phyloP scores from a whole-genome alignment of 2,113 vertebrate genomes.

The Theropithecus gelada region DNA sequence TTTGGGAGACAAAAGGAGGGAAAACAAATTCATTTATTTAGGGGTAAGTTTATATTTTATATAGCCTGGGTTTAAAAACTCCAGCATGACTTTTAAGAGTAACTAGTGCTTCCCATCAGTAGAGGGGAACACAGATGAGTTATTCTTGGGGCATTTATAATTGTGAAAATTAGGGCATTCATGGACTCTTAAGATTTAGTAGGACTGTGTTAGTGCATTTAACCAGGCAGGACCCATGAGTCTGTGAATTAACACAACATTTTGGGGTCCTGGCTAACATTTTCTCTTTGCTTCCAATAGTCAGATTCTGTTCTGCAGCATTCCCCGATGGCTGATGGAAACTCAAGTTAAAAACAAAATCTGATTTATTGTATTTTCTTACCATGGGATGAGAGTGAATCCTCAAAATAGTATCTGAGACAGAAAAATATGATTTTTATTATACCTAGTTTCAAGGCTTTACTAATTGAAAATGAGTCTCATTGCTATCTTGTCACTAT shows the following conservation, averaged over 20 bases:
- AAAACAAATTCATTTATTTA: background rate
- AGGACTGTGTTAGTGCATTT: background rate
- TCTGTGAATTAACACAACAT: background rate
- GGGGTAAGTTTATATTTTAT: background rate
- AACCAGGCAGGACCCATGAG: background rate
- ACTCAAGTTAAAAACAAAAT: background rate
- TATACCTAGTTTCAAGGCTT: background rate
- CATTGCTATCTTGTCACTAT: background rate
- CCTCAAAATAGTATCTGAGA: background rate
- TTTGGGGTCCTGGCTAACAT: background rate
- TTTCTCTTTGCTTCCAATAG: background rate
- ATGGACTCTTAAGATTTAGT: background rate
- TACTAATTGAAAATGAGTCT: conserved; percentile 13
- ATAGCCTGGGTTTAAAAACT: background rate
- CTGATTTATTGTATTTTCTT: background rate
- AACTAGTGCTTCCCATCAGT: background rate
- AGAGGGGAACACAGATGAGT: background rate
- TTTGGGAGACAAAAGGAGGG: background rate
- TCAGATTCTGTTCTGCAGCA: background rate
- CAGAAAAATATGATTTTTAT: background rate
- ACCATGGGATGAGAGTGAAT: background rate
- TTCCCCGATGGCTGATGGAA: background rate
- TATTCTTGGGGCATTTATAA: background rate
- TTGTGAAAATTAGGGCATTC: background rate
- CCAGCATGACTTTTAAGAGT: background rate